These are phyloP conservation scores for Spongilla lacustris DNA, from an alignment of 37 sponge, comb jelly and placozoan genomes.

Conservation along the genomic window DNA sequence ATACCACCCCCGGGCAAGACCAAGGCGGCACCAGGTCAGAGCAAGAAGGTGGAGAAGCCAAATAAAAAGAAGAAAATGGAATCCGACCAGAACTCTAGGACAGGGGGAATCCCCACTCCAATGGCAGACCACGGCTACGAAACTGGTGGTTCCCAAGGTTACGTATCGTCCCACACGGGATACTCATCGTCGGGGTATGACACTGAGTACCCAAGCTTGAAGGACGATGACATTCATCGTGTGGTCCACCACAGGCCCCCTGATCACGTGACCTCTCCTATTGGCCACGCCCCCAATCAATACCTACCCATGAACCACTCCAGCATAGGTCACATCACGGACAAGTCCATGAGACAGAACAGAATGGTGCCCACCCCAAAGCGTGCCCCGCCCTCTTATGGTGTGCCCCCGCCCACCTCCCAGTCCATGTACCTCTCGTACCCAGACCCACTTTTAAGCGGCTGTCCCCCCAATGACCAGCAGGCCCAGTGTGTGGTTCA, in stretches of 20 bases:
- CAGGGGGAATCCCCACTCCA: neutral
- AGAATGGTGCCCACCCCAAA: neutral
- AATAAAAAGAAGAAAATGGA: conserved; percentile 12
- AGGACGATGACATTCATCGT: conserved; percentile 10
- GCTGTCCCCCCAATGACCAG: neutral
- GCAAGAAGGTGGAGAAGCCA: conserved; percentile 19
- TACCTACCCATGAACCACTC: neutral
- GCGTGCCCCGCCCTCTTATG: neutral
- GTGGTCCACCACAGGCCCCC: conserved; percentile 3
- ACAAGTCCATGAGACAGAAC: neutral
- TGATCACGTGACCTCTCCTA: neutral
- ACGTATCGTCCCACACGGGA: conserved; percentile 40
- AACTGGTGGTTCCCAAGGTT: conserved; percentile 61
- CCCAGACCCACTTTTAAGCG: neutral
- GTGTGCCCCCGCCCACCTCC: neutral
- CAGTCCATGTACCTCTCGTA: neutral
- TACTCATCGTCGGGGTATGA: conserved; percentile 57
- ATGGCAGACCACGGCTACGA: conserved; percentile 39
- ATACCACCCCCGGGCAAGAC: conserved; percentile 2
- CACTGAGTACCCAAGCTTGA: conserved; percentile 43
- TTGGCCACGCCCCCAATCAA: neutral
- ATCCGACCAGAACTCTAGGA: neutral
- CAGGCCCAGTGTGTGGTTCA: neutral
- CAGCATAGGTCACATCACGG: neutral
- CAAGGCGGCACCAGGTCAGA: conserved; percentile 19